Evolutionary conservation across 2,888 invertebrate species (phyloP).

Genomic region (Rhopalosiphum nymphaeae): DNA sequence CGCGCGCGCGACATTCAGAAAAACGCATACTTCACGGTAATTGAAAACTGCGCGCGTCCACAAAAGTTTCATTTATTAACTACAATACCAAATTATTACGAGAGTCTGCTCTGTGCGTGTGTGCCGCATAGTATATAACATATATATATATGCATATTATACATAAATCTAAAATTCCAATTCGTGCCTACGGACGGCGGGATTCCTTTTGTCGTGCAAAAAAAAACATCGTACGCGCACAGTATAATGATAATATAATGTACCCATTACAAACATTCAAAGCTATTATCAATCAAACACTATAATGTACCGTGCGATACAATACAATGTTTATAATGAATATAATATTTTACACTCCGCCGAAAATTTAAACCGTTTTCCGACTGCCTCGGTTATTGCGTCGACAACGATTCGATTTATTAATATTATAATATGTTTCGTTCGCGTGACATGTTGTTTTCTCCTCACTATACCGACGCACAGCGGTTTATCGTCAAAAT

Average conservation of each 20-base stretch:
- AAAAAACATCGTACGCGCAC: neutral
- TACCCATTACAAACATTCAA: neutral
- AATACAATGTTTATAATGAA: neutral
- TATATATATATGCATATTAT: neutral
- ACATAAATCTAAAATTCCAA: neutral
- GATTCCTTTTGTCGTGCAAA: neutral
- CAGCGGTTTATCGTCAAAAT: neutral
- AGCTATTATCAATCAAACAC: neutral
- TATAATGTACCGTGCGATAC: neutral
- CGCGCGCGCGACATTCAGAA: neutral
- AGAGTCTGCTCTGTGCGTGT: neutral
- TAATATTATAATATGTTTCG: neutral
- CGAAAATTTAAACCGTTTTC: neutral
- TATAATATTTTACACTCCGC: neutral
- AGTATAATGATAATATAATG: too few relatives aligned
- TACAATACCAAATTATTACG: neutral
- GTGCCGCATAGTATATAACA: too few relatives aligned
- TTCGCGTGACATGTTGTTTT: neutral
- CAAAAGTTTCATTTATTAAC: constrained; percentile 28
- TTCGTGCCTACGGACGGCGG: neutral
- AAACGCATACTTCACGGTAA: constrained; percentile 14
- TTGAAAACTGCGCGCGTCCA: constrained; percentile 10
- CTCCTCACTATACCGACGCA: neutral
- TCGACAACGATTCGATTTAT: neutral
- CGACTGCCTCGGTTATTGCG: neutral